These are phyloP conservation scores for Corynorhinus townsendii DNA, from an alignment of 2,113 vertebrate genomes.

Conservation along the genomic window DNA sequence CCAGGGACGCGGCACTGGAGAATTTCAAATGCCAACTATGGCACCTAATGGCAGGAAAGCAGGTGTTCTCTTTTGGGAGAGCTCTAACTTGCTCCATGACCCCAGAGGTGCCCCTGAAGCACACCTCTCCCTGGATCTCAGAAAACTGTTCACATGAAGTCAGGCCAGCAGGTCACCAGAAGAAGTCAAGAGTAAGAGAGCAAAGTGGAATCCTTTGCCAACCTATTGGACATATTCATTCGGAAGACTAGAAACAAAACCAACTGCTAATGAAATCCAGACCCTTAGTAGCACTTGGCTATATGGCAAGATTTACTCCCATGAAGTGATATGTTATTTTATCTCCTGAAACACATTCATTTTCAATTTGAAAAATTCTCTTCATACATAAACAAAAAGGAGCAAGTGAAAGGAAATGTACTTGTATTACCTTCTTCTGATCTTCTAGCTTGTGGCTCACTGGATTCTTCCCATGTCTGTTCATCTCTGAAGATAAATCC, in stretches of 20 bases:
- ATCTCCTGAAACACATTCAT: constrained; percentile 19
- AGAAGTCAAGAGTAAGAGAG: background rate
- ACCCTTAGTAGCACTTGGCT: background rate
- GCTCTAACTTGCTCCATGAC: background rate
- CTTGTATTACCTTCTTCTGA: constrained; percentile 94
- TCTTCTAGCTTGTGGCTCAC: constrained; percentile 98
- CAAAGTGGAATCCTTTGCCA: constrained; percentile 20
- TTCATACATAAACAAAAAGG: constrained; percentile 17
- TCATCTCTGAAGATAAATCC: constrained; percentile 95
- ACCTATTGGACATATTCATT: constrained; percentile 42
- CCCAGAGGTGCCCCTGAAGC: background rate
- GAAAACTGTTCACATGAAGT: background rate
- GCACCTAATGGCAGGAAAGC: background rate
- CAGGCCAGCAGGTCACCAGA: background rate
- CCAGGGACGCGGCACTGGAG: background rate
- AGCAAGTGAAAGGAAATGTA: constrained; percentile 31
- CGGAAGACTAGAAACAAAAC: constrained; percentile 44
- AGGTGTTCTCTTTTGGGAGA: background rate
- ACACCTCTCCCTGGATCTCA: background rate
- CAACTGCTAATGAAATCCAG: constrained; percentile 26
- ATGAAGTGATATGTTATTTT: background rate
- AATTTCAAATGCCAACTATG: background rate
- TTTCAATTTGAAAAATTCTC: constrained; percentile 50
- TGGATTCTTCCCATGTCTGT: constrained; percentile 95
- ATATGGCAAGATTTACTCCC: background rate